These are phyloP conservation scores for Steinernema khuongi DNA, from an alignment of 1,140 invertebrate genomes.

Conservation along the genomic window DNA sequence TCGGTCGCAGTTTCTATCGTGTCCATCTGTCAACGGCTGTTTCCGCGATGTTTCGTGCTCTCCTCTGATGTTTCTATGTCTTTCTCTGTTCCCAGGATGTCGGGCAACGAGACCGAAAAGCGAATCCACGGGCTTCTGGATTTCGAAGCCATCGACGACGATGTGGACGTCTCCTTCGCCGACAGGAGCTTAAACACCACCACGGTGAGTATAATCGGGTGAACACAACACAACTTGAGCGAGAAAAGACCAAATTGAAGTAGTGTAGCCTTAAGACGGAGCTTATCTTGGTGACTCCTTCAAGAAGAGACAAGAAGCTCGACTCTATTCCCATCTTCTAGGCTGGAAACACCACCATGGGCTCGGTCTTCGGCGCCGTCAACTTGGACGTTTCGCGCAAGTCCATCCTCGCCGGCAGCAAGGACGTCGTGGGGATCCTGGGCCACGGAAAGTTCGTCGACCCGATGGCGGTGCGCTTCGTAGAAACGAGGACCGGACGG, in stretches of 20 bases:
- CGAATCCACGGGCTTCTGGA: constrained; percentile 1
- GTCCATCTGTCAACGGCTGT: too few relatives aligned
- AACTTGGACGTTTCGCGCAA: neutral
- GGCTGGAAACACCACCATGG: neutral
- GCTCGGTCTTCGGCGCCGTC: neutral
- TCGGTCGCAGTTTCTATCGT: too few relatives aligned
- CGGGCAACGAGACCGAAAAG: constrained; percentile 1
- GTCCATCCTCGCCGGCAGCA: neutral
- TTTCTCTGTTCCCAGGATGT: neutral
- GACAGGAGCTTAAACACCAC: neutral
- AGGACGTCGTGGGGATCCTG: neutral
- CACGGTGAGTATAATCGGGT: neutral
- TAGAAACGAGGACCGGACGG: neutral
- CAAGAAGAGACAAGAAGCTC: too few relatives aligned
- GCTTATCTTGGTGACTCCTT: too few relatives aligned
- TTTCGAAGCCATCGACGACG: neutral
- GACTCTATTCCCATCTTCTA: too few relatives aligned
- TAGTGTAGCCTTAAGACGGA: too few relatives aligned
- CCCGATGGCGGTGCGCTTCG: neutral
- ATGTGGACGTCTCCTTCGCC: neutral
- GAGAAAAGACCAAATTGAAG: too few relatives aligned
- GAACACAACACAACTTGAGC: too few relatives aligned
- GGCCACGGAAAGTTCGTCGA: constrained; percentile 1
- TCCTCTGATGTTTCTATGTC: neutral
- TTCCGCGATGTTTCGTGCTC: too few relatives aligned